Evolutionary conservation across 2,797 vertebrate species (phyloP).

Genomic region (Buceros bicornis): DNA sequence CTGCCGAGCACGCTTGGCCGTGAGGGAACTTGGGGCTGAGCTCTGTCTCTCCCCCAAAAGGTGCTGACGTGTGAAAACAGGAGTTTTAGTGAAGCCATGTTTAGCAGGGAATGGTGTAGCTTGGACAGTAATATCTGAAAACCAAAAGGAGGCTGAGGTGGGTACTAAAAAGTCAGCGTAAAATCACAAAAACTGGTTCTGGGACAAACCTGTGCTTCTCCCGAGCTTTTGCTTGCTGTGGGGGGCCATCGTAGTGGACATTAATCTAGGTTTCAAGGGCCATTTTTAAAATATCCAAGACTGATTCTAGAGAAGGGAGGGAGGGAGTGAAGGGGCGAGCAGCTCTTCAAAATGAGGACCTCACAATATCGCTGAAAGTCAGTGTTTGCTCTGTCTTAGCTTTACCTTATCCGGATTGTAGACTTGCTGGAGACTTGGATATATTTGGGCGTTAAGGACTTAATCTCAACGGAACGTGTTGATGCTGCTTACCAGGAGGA

Average conservation of each 20-base stretch:
- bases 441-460: background rate
- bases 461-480: background rate
- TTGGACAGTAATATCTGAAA: background rate
- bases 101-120: background rate
- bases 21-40: background rate
- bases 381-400: background rate
- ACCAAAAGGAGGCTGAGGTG: background rate
- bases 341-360: background rate
- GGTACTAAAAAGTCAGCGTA: background rate
- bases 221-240: rapidly evolving
- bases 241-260: background rate
- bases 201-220: background rate
- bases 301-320: background rate
- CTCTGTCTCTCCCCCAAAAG: background rate
- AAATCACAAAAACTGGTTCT: background rate
- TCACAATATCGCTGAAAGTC: background rate
- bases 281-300: background rate
- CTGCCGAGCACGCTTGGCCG: background rate
- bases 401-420: background rate
- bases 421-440: background rate
- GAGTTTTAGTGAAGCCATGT: background rate
- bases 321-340: background rate
- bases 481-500: background rate
- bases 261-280: background rate
- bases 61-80: background rate